Percentiles rank a stretch among this genome's conserved stretches.
Conservation (phyloP, 1,140 invertebrate species). For the Chrysomallon squamiferum region DNA sequence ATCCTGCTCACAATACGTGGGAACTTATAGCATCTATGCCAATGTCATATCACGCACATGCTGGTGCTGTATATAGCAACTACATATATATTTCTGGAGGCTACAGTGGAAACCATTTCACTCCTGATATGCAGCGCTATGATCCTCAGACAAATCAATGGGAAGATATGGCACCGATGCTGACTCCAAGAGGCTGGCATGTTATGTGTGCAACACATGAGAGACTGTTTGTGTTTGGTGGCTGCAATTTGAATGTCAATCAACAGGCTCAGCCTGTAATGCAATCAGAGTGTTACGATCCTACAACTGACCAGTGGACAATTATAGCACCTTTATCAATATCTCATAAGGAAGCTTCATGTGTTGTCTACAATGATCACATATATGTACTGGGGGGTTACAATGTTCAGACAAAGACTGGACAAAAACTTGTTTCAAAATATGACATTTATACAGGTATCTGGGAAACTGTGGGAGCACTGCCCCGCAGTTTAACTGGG, state of each 20-base stretch:
- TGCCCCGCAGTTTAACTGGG: slow-evolving; percentile 61
- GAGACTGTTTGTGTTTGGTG: slow-evolving; percentile 77
- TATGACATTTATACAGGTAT: slow-evolving; percentile 60
- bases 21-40: slow-evolving; percentile 58
- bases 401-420: slow-evolving; percentile 64
- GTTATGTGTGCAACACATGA: slow-evolving; percentile 68
- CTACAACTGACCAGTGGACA: slow-evolving; percentile 72
- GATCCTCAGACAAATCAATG: slow-evolving; percentile 58
- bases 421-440: slow-evolving; percentile 61
- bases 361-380: slow-evolving; percentile 60
- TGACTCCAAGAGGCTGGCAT: slow-evolving; percentile 63
- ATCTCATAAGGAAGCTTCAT: slow-evolving; percentile 64
- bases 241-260: slow-evolving; percentile 70
- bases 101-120: slow-evolving; percentile 63
- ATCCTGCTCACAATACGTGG: slow-evolving; percentile 60
- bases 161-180: slow-evolving; percentile 63
- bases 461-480: slow-evolving; percentile 63
- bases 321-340: slow-evolving; percentile 70
- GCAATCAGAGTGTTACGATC: slow-evolving; percentile 78
- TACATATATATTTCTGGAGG: slow-evolving; percentile 62
- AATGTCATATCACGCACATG: slow-evolving; percentile 62
- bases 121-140: slow-evolving; percentile 61
- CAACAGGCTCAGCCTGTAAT: slow-evolving; percentile 74
- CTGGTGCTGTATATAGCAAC: slow-evolving; percentile 59
- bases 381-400: slow-evolving; percentile 64